Percentiles rank a stretch among this genome's conserved stretches.
phyloP scores from a whole-genome alignment of 1,140 invertebrate species.

The Lasioglossum baleicum region DNA sequence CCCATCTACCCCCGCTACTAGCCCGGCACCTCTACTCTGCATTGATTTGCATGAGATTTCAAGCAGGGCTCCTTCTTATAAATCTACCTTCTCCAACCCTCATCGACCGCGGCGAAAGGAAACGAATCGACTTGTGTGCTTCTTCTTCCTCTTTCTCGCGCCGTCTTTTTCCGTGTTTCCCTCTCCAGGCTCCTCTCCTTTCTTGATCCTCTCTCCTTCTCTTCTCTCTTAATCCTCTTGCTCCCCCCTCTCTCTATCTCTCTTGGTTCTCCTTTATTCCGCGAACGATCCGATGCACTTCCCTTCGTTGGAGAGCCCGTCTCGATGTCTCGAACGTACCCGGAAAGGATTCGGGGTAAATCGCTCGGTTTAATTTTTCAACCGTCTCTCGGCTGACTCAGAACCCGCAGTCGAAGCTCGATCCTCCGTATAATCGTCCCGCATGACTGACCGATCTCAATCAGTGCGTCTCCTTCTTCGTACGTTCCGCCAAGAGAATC shows the following conservation, averaged over 20 bases:
- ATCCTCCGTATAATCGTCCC: constrained; percentile 34
- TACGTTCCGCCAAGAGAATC: constrained; percentile 3
- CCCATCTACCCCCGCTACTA: constrained; percentile 36
- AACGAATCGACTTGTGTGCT: constrained; percentile 57
- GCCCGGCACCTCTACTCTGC: constrained; percentile 53
- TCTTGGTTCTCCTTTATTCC: constrained; percentile 2
- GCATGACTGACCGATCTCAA: constrained; percentile 38
- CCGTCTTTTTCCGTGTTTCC: background rate
- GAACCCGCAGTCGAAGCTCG: constrained; percentile 11
- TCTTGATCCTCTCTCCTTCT: too few species aligned
- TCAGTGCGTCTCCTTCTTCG: background rate
- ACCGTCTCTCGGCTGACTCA: background rate
- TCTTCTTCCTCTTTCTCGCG: background rate
- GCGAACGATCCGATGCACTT: constrained; percentile 14
- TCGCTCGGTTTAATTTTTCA: constrained; percentile 38
- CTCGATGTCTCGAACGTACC: background rate
- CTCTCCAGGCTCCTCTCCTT: background rate
- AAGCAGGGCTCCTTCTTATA: constrained; percentile 66
- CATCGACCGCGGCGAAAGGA: constrained; percentile 54
- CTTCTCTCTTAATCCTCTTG: too few species aligned
- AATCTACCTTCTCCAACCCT: constrained; percentile 58
- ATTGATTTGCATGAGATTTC: constrained; percentile 75
- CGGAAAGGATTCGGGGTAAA: constrained; percentile 5
- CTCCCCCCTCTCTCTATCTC: too few species aligned
- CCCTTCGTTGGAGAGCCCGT: background rate